Base-by-base conservation (phyloP, 2,888 invertebrate genomes). In the Sisyra nigra region DNA sequence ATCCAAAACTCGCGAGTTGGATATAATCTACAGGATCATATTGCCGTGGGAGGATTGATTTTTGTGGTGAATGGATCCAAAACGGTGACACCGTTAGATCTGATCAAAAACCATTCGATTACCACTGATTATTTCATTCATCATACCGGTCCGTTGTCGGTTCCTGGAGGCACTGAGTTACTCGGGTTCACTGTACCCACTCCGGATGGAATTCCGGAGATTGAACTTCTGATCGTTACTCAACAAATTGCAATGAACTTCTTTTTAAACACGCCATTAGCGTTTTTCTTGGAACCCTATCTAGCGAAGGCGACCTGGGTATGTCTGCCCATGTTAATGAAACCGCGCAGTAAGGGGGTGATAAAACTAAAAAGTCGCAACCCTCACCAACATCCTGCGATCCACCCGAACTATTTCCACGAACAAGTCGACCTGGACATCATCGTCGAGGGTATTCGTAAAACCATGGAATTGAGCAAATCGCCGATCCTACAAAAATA, bases 371-470 rank as follows among this genome's bases (percentile, higher is more conserved):
- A 71, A 52, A 75, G 79, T 33, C 74, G 65, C 17, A 74, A 89
- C 62, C 85, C 88, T 0, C 69, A 76, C 36, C 74, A 78, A 31
- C 73, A 78, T 51, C 88, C 91, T 0, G 61, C 74, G 10, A 74
- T 91, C 51, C 75, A 84, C 51, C 80, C 86, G 0, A 84, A 89
- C 52, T 89, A 89, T 56, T 70, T 88, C 46, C 68, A 71, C 0
- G 71, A 83, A 53, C 69, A 72, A 71, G 46, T 51, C 14, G 86
- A 87, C 51, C 57, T 75, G 1, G 66, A 71, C 13, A 76, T 74
- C 1, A 59, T 80, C 5, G 63, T 80, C 1, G 66, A 69, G 4
- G 72, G 76, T 1, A 68, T 80, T 3, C 63, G 73, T 6, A 57
- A 74, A 46, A 58, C 73, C 1, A 69, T 79, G 46, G 63, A 67